Evolutionary conservation across 1,140 invertebrate genomes (phyloP), one percentile per base, ranked within the genome.

Genomic region (Leptinotarsa undecemlineata): DNA sequence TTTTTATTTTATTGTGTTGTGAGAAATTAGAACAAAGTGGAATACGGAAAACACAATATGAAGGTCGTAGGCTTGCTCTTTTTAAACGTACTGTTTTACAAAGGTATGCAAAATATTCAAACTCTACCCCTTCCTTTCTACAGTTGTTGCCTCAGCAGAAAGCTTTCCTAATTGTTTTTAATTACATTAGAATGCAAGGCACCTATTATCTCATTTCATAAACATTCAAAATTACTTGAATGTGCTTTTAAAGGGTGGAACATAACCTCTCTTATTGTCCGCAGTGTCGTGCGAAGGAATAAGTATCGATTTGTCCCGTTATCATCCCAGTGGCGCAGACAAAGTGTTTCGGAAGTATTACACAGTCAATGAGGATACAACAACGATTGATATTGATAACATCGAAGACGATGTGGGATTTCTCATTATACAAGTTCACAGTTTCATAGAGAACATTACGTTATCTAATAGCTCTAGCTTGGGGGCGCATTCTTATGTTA

Each of bases 401-500:
- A 83, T 89, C 70, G 86, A 88, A 66, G 81, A 81, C 42, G 80
- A 73, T 66, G 82, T 89, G 60, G 82, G 83, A 26, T 93, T 91
- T 83, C 84, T 92, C 47, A 85, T 93, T 67, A 84, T 91, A 66
- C 92, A 94, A 89, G 87, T 88, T 17, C 92, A 94, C 80, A 87
- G 88, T 62, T 88, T 90, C 75, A 74, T 88, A 17, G 81, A 88
- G 71, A 90, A 90, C 85, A 80, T 93, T 1, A 88, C 89, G 14
- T 76, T 94, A 48, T 89, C 89, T 47, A 89, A 90, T 73, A 86
- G 85, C 74, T 17, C 62, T 48, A 71, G 61, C 1, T 21, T 67
- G 0, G 20, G 74, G 6, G 15, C 19, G 2, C n/a, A 71, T 63
- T 66, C 66, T 33, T 51, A 64, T 48, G 84, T 86, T 63, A 86